phyloP scores from a whole-genome alignment of 2,113 vertebrate species.

The Nannobrachium achirus region DNA sequence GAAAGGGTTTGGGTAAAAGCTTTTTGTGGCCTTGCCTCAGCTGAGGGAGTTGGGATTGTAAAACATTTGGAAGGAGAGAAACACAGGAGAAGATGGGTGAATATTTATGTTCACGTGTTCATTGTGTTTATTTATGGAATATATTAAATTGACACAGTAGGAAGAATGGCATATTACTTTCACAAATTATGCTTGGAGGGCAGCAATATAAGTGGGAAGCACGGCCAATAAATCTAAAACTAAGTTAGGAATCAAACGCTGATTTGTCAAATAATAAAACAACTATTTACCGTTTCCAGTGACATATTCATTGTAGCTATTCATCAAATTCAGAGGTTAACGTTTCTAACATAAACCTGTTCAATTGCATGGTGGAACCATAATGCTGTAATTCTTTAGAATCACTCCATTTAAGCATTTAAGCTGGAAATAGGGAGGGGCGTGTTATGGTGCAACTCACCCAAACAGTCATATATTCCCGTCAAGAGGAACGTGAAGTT shows the following conservation, averaged over 20 bases:
- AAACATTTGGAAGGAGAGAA: constrained; percentile 37
- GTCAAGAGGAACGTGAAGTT: constrained; percentile 67
- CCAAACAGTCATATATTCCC: constrained; percentile 60
- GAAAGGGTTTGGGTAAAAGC: constrained; percentile 44
- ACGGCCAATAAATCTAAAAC: constrained; percentile 50
- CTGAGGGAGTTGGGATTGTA: constrained; percentile 55
- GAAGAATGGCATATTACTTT: not conserved
- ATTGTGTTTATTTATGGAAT: constrained; percentile 2
- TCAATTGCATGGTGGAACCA: constrained; percentile 55
- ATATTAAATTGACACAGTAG: constrained; percentile 10
- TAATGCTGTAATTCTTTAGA: constrained; percentile 65
- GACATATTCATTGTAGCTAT: constrained; percentile 57
- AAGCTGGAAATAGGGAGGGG: constrained; percentile 55
- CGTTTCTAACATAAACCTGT: constrained; percentile 59
- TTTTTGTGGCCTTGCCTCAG: constrained; percentile 50
- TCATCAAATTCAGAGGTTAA: constrained; percentile 66
- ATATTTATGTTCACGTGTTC: constrained; percentile 44
- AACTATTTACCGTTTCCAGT: constrained; percentile 51
- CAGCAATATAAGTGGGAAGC: not conserved
- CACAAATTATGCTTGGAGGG: constrained; percentile 9
- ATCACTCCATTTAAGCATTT: constrained; percentile 64
- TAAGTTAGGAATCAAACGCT: constrained; percentile 43
- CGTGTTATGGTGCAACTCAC: constrained; percentile 42
- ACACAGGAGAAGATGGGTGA: constrained; percentile 31
- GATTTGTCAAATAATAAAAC: constrained; percentile 51